Evolutionary conservation across 2,113 vertebrate genomes (phyloP).

Genomic region (Salvelinus sp.): DNA sequence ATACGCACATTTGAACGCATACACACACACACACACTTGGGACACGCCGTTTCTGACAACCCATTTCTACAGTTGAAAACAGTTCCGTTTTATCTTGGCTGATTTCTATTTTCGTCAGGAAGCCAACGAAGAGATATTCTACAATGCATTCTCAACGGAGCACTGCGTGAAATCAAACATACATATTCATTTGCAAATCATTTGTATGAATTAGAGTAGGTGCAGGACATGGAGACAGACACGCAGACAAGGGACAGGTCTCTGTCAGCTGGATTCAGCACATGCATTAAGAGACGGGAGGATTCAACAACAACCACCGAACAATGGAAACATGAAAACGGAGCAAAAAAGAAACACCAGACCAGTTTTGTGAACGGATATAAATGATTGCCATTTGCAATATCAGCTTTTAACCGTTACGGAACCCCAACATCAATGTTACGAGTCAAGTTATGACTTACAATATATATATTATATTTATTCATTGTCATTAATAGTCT

Average conservation of each 20-base stretch:
- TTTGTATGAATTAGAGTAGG: conserved; percentile 59
- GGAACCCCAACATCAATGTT: conserved; percentile 68
- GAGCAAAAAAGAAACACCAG: conserved; percentile 31
- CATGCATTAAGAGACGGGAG: conserved; percentile 68
- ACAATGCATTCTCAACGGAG: conserved; percentile 67
- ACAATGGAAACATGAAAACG: conserved; percentile 27
- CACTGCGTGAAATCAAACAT: conserved; percentile 70
- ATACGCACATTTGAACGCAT: conserved; percentile 40
- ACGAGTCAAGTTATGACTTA: conserved; percentile 70
- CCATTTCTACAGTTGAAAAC: conserved; percentile 59
- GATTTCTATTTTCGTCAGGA: too few relatives aligned
- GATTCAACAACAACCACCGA: conserved; percentile 22
- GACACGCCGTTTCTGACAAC: conserved; percentile 66
- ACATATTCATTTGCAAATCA: conserved; percentile 66
- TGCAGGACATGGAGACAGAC: conserved; percentile 37
- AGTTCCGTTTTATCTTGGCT: conserved; percentile 54
- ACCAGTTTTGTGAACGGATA: conserved; percentile 59
- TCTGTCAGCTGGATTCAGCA: conserved; percentile 66
- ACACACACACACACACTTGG: conserved; percentile 41
- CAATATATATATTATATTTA: conserved; percentile 53
- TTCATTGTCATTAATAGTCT: conserved; percentile 64
- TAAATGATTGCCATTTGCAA: conserved; percentile 78
- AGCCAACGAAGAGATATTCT: conserved; percentile 61
- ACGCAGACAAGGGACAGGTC: conserved; percentile 47
- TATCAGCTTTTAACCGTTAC: conserved; percentile 65